Evolutionary conservation across 1,140 invertebrate genomes (phyloP).

Genomic region (Octopus sinensis): DNA sequence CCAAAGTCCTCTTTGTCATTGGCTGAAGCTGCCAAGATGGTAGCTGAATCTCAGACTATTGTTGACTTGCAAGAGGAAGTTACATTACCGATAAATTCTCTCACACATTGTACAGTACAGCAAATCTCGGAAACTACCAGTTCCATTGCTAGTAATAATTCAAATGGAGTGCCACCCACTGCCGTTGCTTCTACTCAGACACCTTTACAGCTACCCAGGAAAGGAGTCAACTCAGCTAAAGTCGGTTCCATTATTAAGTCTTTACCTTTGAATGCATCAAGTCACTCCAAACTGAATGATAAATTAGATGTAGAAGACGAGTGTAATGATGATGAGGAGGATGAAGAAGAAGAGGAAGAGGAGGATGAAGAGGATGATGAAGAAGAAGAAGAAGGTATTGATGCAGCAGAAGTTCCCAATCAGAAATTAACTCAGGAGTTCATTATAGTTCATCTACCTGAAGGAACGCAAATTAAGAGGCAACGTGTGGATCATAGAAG

Average conservation of each 20-base stretch:
- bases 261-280: not conserved
- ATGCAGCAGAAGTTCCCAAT: not conserved
- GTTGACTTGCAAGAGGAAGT: not conserved
- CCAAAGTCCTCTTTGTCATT: not conserved
- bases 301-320: not conserved
- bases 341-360: not conserved
- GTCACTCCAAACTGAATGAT: not conserved
- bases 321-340: not conserved
- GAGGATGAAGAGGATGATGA: not conserved
- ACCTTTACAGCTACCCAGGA: not conserved
- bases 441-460: conserved; percentile 38
- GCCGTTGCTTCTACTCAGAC: conserved; percentile 8
- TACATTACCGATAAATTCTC: not conserved
- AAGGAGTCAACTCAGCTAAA: not conserved
- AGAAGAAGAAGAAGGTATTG: not conserved
- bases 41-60: not conserved
- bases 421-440: conserved; percentile 22
- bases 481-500: conserved; percentile 17
- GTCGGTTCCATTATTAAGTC: not conserved
- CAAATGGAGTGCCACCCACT: not conserved
- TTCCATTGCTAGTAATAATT: not conserved
- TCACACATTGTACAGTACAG: not conserved
- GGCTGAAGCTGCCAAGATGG: conserved; percentile 5
- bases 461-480: conserved; percentile 35
- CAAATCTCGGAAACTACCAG: not conserved